phyloP scores from a whole-genome alignment of 2,797 vertebrate species.

The Tokudaia tokunoshimensis region DNA sequence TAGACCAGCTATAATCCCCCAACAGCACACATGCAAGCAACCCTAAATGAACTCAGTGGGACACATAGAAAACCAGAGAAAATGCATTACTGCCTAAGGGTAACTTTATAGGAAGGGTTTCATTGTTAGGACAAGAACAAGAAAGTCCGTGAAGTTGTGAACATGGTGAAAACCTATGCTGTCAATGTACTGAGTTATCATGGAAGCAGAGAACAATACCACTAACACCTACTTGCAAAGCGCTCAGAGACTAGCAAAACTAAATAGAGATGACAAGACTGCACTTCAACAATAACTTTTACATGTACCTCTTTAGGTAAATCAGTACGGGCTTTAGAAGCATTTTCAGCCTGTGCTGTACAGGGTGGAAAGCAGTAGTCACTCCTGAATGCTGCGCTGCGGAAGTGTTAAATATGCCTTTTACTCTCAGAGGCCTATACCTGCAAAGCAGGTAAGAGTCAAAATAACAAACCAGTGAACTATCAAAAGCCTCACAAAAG shows the following conservation, averaged over 20 bases:
- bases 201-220: neutral
- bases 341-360: neutral
- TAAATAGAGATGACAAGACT: neutral
- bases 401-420: neutral
- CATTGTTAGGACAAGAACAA: neutral
- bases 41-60: neutral
- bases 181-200: no score
- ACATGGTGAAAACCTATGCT: no score
- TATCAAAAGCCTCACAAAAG: neutral
- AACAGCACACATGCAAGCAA: neutral
- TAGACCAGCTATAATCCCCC: neutral
- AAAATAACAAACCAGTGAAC: neutral
- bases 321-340: neutral
- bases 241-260: no score
- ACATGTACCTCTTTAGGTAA: neutral
- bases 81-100: neutral
- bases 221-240: no score
- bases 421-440: neutral
- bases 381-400: neutral
- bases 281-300: neutral
- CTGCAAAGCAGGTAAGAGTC: neutral
- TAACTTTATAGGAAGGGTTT: neutral
- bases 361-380: neutral
- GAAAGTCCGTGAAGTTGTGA: no score
- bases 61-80: neutral